Evolutionary conservation across 2,888 invertebrate species (phyloP).

Genomic region (Subacronicta megacephala): DNA sequence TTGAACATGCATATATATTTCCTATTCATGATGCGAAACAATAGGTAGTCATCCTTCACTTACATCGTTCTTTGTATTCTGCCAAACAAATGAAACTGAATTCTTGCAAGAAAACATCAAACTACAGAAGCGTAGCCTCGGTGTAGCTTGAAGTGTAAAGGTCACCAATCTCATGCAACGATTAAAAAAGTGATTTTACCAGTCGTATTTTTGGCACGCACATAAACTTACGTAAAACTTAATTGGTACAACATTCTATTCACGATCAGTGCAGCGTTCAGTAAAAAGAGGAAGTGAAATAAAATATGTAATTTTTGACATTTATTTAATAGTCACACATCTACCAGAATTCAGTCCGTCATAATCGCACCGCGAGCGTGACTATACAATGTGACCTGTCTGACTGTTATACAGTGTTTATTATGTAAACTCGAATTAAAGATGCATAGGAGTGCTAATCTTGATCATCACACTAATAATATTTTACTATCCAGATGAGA

Average conservation of each 20-base stretch:
- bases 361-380: too few relatives aligned
- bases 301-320: slow-evolving; percentile 39
- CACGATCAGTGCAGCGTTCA: slow-evolving; percentile 2
- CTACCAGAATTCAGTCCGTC: slow-evolving; percentile 3
- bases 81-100: too few relatives aligned
- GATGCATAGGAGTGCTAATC: slow-evolving; percentile 5
- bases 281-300: slow-evolving; percentile 43
- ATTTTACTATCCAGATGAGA: too few relatives aligned
- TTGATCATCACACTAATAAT: too few relatives aligned
- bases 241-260: background rate
- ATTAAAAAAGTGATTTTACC: slow-evolving; percentile 52
- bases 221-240: slow-evolving; percentile 44
- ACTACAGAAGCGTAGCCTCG: too few relatives aligned
- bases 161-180: slow-evolving; percentile 44
- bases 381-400: slow-evolving; percentile 14
- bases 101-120: too few relatives aligned
- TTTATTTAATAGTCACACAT: slow-evolving; percentile 28
- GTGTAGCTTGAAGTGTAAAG: slow-evolving; percentile 19
- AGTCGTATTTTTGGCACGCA: slow-evolving; percentile 46
- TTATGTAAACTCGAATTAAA: slow-evolving; percentile 16
- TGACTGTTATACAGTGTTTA: slow-evolving; percentile 10
- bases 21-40: too few relatives aligned
- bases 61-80: too few relatives aligned
- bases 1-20: too few relatives aligned
- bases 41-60: too few relatives aligned